phyloP scores from a whole-genome alignment of 2,113 vertebrate genomes.

The Centropus unirufus region DNA sequence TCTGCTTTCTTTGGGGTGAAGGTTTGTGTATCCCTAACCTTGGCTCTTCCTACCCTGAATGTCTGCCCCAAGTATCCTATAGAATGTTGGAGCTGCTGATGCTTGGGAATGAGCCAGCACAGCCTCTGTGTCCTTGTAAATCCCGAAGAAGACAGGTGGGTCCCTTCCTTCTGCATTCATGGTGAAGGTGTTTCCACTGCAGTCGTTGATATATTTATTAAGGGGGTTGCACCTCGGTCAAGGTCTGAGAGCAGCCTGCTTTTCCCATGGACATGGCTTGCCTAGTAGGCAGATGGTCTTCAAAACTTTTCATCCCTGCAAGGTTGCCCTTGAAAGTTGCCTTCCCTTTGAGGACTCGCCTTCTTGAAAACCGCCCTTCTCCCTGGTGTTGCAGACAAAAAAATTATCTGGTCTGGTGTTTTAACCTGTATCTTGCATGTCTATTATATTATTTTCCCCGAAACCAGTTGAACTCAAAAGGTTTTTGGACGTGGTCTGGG shows the following conservation, averaged over 20 bases:
- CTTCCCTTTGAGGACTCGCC: background rate
- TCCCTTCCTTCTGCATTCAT: background rate
- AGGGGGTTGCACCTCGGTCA: background rate
- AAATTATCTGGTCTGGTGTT: background rate
- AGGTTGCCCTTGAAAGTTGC: background rate
- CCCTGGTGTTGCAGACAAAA: background rate
- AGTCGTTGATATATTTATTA: background rate
- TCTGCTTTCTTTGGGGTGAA: background rate
- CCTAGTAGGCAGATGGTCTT: background rate
- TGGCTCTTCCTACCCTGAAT: background rate
- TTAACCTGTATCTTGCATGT: accelerated
- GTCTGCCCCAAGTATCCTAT: background rate
- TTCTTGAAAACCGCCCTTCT: background rate
- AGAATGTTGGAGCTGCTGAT: background rate
- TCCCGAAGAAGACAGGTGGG: background rate
- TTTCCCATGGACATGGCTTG: background rate
- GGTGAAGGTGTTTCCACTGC: background rate
- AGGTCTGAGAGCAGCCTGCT: background rate
- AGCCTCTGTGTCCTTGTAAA: background rate
- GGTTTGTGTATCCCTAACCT: background rate
- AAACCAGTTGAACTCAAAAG: background rate
- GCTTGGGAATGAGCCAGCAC: background rate
- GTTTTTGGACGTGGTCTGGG: background rate
- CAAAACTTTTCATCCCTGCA: background rate
- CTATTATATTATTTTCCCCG: accelerated